phyloP scores from a whole-genome alignment of 2,888 invertebrate species.

The Limulus polyphemus region DNA sequence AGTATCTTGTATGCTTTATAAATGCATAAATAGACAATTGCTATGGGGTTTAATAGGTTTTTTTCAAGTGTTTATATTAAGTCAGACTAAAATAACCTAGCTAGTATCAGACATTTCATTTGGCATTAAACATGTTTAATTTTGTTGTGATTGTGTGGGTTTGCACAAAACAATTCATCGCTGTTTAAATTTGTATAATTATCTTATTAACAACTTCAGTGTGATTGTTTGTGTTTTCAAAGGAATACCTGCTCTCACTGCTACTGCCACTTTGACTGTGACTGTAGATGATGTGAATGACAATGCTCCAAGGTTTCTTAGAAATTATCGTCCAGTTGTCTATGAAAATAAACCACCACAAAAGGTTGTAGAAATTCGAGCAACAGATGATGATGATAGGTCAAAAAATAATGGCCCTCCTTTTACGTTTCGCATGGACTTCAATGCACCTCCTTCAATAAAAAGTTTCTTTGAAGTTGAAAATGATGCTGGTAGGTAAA shows the following conservation, averaged over 20 bases:
- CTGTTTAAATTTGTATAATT: too few species aligned
- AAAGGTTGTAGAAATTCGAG: conserved; percentile 79
- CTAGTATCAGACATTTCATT: too few species aligned
- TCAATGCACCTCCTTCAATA: conserved; percentile 82
- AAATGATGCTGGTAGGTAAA: conserved; percentile 74
- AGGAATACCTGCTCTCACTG: conserved; percentile 44
- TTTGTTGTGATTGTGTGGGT: too few species aligned
- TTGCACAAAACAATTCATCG: too few species aligned
- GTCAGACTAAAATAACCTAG: too few species aligned
- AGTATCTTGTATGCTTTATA: too few species aligned
- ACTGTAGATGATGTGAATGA: conserved; percentile 90
- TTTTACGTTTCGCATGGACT: conserved; percentile 82
- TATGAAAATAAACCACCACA: conserved; percentile 82
- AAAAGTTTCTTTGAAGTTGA: conserved; percentile 87
- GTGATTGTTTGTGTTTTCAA: not conserved
- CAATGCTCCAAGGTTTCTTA: conserved; percentile 76
- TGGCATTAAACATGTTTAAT: too few species aligned
- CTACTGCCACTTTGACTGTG: conserved; percentile 80
- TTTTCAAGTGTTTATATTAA: too few species aligned
- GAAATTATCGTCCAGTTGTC: conserved; percentile 73
- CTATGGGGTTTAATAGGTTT: too few species aligned
- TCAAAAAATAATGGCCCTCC: conserved; percentile 90
- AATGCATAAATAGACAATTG: too few species aligned
- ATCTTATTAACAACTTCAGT: too few species aligned
- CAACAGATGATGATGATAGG: conserved; percentile 82